Base-by-base conservation (phyloP, 2,888 invertebrate species). In the Caenorhabditis sp. region DNA sequence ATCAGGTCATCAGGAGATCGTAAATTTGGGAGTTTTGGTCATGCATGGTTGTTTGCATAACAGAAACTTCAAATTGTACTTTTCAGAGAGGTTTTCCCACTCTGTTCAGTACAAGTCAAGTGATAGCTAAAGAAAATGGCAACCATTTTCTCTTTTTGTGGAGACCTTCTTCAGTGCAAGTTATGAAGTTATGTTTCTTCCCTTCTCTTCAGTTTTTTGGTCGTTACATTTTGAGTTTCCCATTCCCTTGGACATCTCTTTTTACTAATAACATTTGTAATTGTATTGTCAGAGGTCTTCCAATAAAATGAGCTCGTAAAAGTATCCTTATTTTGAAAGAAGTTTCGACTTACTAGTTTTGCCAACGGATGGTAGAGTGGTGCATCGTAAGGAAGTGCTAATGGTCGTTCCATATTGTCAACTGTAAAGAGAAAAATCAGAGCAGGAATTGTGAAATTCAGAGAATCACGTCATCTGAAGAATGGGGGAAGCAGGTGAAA, bases 331-430 rank as follows among this genome's bases (percentile, higher is more conserved):
- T 54, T 6, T 22, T 14, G 14, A 54, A 24, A 26, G 2, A 54
- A 12, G 4, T 47, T 19, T 47, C 14, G 19, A 56, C 70, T 63
- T 38, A 79, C 79, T 8, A 79, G 56, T 31, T 79, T 79, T 22
- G 69, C 51, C n/a, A 79, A 35, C 24, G 79, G 79, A 72, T 79
- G 58, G 24, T 79, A 79, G 54, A 79, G 41, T 24, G 79, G 79
- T 26, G 79, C 58, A 38, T 79, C 79, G 41, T 70, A 79, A 19
- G 79, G 64, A 28, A 70, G 70, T 63, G 63, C 70, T 35, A 79
- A 64, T 19, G 79, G 79, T 47, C 70, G 26, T 26, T 79, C 79
- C 79, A 79, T 79, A 24, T 28, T 64, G 2, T 47, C 14, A 5
- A 10, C 38, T 54, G 54, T 14, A 54, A 68, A 54, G 26, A 22